These are phyloP conservation scores for Laterallus jamaicensis DNA, from an alignment of 2,113 vertebrate species.

Conservation along the genomic window DNA sequence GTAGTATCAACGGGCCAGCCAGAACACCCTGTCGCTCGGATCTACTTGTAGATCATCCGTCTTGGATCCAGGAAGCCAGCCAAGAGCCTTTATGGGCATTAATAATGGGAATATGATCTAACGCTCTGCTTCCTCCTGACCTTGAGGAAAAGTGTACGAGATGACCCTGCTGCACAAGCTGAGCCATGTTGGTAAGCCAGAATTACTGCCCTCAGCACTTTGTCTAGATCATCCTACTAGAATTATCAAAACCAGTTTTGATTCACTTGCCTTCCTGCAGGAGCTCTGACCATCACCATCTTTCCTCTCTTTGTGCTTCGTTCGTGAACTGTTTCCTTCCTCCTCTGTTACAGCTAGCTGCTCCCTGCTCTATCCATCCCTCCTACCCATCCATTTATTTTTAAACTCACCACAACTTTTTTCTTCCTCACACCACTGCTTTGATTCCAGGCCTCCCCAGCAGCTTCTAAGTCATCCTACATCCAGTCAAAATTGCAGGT, in stretches of 20 bases:
- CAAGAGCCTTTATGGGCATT: background rate
- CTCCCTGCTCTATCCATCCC: background rate
- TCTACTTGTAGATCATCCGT: background rate
- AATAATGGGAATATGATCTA: background rate
- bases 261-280: no score
- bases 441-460: background rate
- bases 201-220: fast-evolving
- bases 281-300: background rate
- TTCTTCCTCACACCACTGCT: background rate
- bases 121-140: background rate
- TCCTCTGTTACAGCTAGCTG: background rate
- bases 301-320: background rate
- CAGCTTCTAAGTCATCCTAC: background rate
- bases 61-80: background rate
- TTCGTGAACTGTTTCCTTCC: background rate
- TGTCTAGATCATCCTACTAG: background rate
- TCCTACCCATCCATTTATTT: background rate
- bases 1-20: background rate
- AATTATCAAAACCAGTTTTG: background rate
- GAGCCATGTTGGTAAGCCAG: background rate
- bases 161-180: background rate
- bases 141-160: background rate
- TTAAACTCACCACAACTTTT: background rate
- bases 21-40: background rate
- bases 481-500: background rate